Percentiles rank a stretch among this genome's conserved stretches.
phyloP scores from a whole-genome alignment of 2,113 vertebrate genomes.

The Apistogramma diplotaenia region DNA sequence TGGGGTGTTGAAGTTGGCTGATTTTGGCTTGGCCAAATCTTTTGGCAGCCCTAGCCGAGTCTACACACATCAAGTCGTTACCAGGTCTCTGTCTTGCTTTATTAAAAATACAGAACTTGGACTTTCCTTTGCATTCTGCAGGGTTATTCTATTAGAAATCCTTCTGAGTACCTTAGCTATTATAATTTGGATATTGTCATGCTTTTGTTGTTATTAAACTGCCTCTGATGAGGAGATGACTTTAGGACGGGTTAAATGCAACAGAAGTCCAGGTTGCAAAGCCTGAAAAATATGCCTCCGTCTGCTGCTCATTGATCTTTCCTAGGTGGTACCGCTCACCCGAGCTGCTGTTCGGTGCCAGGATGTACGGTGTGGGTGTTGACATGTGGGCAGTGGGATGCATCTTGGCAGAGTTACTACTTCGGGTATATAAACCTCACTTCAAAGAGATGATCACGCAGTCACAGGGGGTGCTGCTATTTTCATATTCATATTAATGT shows the following conservation, averaged over 20 bases:
- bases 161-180: background rate
- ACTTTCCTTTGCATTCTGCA: background rate
- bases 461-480: background rate
- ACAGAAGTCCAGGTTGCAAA: background rate
- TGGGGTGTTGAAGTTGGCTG: conserved; percentile 94
- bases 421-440: conserved; percentile 79
- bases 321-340: conserved; percentile 95
- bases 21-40: conserved; percentile 95
- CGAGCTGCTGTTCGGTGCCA: conserved; percentile 93
- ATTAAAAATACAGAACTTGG: background rate
- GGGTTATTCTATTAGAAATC: background rate
- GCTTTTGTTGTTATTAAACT: too few species aligned
- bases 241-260: background rate
- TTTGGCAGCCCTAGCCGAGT: conserved; percentile 96
- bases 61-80: conserved; percentile 98
- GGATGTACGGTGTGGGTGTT: conserved; percentile 97
- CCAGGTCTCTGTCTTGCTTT: conserved; percentile 75
- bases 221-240: too few species aligned
- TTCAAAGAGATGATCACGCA: background rate
- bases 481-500: background rate
- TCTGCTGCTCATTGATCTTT: conserved; percentile 5
- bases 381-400: conserved; percentile 99
- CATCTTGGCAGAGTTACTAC: conserved; percentile 94
- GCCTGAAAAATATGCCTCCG: background rate
- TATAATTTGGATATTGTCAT: background rate